Evolutionary conservation across 2,888 invertebrate genomes (phyloP).

Genomic region (Acronicta psi): DNA sequence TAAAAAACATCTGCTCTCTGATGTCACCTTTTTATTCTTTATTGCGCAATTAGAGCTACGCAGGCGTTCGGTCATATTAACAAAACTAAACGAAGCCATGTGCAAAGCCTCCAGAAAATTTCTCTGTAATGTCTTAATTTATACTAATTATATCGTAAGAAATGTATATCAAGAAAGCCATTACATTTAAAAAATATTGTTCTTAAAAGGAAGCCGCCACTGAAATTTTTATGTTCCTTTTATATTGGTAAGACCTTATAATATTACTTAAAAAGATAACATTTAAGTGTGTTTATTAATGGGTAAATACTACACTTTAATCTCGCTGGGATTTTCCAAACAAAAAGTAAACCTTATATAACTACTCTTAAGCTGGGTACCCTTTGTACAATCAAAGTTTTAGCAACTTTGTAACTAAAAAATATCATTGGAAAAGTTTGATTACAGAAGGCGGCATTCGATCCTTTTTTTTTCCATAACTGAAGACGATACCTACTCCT

Average conservation of each 20-base stretch:
- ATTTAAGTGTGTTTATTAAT: too few relatives aligned
- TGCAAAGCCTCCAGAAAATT: slow-evolving; percentile 27
- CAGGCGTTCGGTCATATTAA: slow-evolving; percentile 28
- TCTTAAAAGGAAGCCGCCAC: neutral
- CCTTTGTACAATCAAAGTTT: slow-evolving; percentile 13
- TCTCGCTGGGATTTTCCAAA: too few relatives aligned
- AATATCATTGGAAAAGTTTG: slow-evolving; percentile 55
- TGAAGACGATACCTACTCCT: slow-evolving; percentile 48
- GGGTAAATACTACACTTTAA: too few relatives aligned
- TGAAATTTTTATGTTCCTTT: neutral
- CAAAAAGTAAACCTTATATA: neutral
- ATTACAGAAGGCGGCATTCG: slow-evolving; percentile 45
- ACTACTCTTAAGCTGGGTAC: slow-evolving; percentile 7
- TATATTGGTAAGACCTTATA: too few relatives aligned
- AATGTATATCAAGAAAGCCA: slow-evolving; percentile 34
- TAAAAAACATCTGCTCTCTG: too few relatives aligned
- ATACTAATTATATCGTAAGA: slow-evolving; percentile 36
- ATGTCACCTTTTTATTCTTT: slow-evolving; percentile 29
- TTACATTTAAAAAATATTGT: slow-evolving; percentile 18
- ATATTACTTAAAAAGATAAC: too few relatives aligned
- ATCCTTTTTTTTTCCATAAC: slow-evolving; percentile 51
- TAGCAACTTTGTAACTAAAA: slow-evolving; percentile 29
- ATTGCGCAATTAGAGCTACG: slow-evolving; percentile 29
- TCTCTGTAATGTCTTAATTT: slow-evolving; percentile 40
- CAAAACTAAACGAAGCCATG: slow-evolving; percentile 29